Evolutionary conservation across 2,797 vertebrate species (phyloP).

Genomic region (Alfaro cultratus): DNA sequence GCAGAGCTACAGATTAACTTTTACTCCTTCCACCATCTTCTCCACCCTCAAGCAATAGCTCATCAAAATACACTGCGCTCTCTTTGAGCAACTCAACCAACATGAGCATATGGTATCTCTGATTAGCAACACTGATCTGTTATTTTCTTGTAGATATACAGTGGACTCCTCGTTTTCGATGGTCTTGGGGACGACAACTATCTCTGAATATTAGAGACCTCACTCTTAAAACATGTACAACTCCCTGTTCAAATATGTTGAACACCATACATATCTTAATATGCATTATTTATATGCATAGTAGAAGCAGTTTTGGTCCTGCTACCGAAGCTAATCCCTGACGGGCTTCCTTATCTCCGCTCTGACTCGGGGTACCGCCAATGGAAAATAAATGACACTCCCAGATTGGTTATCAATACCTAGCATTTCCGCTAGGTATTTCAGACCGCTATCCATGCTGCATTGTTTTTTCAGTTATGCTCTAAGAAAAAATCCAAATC

Average conservation of each 20-base stretch:
- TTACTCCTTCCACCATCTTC: not conserved
- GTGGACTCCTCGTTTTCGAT: not conserved
- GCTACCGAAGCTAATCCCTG: not conserved
- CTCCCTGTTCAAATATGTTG: not conserved
- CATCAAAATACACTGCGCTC: not conserved
- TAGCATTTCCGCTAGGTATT: not conserved
- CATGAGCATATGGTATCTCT: not conserved
- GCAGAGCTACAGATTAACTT: not conserved
- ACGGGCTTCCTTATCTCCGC: not conserved
- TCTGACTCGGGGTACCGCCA: not conserved
- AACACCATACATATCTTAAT: not conserved
- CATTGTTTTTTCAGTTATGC: not conserved
- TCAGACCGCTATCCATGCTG: not conserved
- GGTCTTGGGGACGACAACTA: not conserved
- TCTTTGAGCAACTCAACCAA: not conserved
- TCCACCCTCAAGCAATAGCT: not conserved
- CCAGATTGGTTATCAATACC: not conserved
- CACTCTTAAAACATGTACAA: not conserved
- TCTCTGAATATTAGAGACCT: not conserved
- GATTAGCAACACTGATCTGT: not conserved
- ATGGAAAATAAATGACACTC: not conserved
- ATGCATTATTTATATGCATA: not conserved
- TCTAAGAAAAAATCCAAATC: not conserved
- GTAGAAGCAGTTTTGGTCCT: not conserved
- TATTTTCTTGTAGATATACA: not conserved